Percentiles rank a stretch among this genome's conserved stretches.
phyloP scores from a whole-genome alignment of 2,888 invertebrate genomes.

The Myopa testacea region DNA sequence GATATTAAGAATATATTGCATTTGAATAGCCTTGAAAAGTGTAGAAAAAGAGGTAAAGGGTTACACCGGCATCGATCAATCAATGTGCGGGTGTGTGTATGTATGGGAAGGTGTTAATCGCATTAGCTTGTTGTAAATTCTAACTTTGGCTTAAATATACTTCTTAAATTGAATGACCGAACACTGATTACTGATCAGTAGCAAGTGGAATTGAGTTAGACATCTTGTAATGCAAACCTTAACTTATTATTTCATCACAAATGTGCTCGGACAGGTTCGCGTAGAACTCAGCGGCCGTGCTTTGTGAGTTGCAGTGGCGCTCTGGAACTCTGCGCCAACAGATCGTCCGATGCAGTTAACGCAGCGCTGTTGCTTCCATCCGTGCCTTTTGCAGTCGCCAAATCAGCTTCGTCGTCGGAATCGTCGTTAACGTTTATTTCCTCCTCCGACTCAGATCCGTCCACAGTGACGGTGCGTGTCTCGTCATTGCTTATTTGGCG shows the following conservation, averaged over 20 bases:
- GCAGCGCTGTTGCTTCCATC: slow-evolving; percentile 23
- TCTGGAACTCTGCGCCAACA: slow-evolving; percentile 46
- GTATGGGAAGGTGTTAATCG: background rate
- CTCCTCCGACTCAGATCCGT: slow-evolving; percentile 69
- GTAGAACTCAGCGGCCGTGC: slow-evolving; percentile 61
- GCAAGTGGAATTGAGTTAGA: too few relatives aligned
- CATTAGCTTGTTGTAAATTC: slow-evolving; percentile 13
- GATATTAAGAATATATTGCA: slow-evolving; percentile 53
- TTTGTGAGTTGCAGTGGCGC: slow-evolving; percentile 66
- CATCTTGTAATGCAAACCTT: too few relatives aligned
- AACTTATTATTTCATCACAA: too few relatives aligned
- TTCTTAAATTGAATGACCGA: background rate
- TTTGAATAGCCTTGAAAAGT: slow-evolving; percentile 62
- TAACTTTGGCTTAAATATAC: slow-evolving; percentile 32
- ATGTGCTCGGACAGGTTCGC: background rate
- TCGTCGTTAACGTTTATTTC: slow-evolving; percentile 88
- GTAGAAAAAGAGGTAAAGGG: slow-evolving; percentile 55
- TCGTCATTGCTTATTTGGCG: slow-evolving; percentile 40
- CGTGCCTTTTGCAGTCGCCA: slow-evolving; percentile 42
- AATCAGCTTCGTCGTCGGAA: slow-evolving; percentile 62
- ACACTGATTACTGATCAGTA: too few relatives aligned
- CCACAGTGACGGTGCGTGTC: slow-evolving; percentile 57
- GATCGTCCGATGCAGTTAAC: slow-evolving; percentile 34
- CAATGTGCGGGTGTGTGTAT: background rate
- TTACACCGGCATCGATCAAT: slow-evolving; percentile 11